These are phyloP conservation scores for Coptodon bakossiorum DNA, from an alignment of 2,113 vertebrate genomes.

Conservation along the genomic window DNA sequence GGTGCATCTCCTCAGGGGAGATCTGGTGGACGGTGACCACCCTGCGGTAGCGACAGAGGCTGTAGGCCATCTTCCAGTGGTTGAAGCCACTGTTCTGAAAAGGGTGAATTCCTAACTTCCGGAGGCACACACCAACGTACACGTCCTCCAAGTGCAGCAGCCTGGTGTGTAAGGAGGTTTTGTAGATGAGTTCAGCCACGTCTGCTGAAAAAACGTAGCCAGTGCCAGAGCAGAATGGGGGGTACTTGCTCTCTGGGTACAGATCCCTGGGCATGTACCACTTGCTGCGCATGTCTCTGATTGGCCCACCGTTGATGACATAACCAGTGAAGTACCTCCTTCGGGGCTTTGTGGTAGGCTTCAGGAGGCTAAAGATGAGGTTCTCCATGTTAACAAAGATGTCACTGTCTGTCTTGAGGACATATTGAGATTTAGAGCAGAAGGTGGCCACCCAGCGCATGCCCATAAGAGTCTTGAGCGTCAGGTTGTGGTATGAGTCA, in stretches of 20 bases:
- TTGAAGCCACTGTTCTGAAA: constrained; percentile 99
- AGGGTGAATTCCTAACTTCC: constrained; percentile 93
- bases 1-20: constrained; percentile 97
- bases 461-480: constrained; percentile 95
- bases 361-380: constrained; percentile 92
- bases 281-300: constrained; percentile 94
- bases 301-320: constrained; percentile 95
- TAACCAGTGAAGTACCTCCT: constrained; percentile 96
- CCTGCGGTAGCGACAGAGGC: constrained; percentile 91
- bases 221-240: constrained; percentile 95
- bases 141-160: constrained; percentile 97
- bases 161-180: constrained; percentile 93
- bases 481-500: constrained; percentile 96
- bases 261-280: constrained; percentile 98
- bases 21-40: constrained; percentile 98
- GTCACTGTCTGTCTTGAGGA: constrained; percentile 99
- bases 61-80: constrained; percentile 99
- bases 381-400: constrained; percentile 99
- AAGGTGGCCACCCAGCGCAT: constrained; percentile 96
- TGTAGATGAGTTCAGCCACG: constrained; percentile 94
- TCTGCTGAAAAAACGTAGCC: constrained; percentile 97
- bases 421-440: constrained; percentile 90
- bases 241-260: constrained; percentile 96
- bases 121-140: constrained; percentile 92
- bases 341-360: constrained; percentile 90